phyloP scores from a whole-genome alignment of 2,113 vertebrate genomes.

The Macaca fascicularis region DNA sequence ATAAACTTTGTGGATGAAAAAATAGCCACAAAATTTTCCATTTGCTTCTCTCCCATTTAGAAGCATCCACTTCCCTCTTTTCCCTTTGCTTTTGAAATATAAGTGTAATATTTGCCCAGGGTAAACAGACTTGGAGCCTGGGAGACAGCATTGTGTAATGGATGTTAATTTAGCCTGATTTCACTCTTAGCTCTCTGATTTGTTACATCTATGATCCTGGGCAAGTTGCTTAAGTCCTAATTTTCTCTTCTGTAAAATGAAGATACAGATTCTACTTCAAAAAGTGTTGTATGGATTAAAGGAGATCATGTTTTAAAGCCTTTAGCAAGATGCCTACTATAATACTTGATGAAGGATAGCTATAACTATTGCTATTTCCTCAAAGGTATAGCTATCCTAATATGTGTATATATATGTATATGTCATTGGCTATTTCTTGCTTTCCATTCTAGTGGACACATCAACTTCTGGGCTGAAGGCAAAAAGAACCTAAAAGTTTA shows the following conservation, averaged over 20 bases:
- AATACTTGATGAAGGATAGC: background rate
- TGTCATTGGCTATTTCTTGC: background rate
- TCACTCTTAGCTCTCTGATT: constrained; percentile 43
- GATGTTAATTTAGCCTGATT: constrained; percentile 11
- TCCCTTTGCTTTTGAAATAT: constrained; percentile 43
- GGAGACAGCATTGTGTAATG: constrained; percentile 50
- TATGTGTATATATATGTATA: background rate
- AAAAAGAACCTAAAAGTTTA: background rate
- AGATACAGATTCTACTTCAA: constrained; percentile 36
- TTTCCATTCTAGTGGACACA: background rate
- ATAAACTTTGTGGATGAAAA: background rate
- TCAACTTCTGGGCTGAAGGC: background rate
- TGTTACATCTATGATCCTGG: constrained; percentile 23
- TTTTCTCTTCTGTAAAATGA: constrained; percentile 40
- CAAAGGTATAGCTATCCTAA: background rate
- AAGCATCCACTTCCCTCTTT: background rate
- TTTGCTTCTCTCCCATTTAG: constrained; percentile 3
- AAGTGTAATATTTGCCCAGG: constrained; percentile 61
- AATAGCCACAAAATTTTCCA: constrained; percentile 37
- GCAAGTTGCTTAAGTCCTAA: constrained; percentile 46
- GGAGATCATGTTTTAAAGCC: constrained; percentile 8
- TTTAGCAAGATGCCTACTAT: background rate
- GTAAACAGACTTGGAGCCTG: constrained; percentile 43
- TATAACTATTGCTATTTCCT: constrained; percentile 9
- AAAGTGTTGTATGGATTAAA: background rate